Evolutionary conservation across 2,113 vertebrate species (phyloP).

Genomic region (Heteronetta atricapilla): DNA sequence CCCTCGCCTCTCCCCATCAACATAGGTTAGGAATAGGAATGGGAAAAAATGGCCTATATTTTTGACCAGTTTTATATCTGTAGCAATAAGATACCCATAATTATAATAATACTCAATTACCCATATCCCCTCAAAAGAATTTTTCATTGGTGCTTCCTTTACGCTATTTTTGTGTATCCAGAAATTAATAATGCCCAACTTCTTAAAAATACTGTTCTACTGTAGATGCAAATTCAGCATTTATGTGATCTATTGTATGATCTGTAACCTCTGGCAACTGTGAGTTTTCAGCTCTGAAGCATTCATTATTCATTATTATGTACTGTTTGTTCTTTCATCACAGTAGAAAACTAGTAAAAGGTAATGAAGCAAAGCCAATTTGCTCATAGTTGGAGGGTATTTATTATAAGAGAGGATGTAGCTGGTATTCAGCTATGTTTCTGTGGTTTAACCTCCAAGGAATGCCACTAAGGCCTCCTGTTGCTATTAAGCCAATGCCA

Average conservation of each 20-base stretch:
- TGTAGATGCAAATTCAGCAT: not conserved
- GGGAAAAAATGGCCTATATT: no score
- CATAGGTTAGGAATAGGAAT: not conserved
- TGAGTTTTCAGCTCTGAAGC: not conserved
- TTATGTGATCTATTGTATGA: not conserved
- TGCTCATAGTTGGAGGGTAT: not conserved
- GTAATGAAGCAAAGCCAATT: constrained; percentile 32
- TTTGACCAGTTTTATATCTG: not conserved
- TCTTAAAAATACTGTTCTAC: not conserved
- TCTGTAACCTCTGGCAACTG: not conserved
- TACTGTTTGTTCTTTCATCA: constrained; percentile 32
- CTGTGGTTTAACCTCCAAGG: not conserved
- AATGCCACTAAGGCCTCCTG: not conserved
- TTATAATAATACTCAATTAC: not conserved
- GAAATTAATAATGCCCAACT: not conserved
- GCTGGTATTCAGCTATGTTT: constrained; percentile 20
- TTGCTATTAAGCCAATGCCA: not conserved
- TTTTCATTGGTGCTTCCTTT: not conserved
- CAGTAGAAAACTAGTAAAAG: constrained; percentile 19
- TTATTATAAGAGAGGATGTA: not conserved
- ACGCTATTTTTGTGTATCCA: fast-evolving
- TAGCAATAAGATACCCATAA: no score
- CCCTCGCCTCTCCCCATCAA: not conserved
- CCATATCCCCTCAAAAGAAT: not conserved
- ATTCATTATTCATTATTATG: constrained; percentile 38